Evolutionary conservation across 92 coral and sea anemone species (phyloP).

Genomic region (Ricordea florida): DNA sequence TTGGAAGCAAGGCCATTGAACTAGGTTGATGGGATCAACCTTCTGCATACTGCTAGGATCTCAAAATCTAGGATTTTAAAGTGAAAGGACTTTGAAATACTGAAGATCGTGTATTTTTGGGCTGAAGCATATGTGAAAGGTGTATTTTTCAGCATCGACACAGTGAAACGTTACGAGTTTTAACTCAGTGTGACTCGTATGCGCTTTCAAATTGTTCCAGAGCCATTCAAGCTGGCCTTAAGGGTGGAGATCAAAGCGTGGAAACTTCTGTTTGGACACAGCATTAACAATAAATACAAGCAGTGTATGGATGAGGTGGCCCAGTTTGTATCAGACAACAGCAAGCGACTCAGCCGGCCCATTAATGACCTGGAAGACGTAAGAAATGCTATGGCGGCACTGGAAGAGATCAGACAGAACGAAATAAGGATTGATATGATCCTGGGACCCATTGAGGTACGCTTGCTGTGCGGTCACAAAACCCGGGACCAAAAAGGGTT

Average conservation of each 20-base stretch:
- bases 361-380: constrained; percentile 92
- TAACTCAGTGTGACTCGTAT: too few relatives aligned
- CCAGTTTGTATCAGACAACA: constrained; percentile 78
- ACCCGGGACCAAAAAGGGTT: too few relatives aligned
- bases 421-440: constrained; percentile 89
- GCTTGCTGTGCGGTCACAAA: not conserved
- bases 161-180: too few relatives aligned
- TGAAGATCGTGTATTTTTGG: too few relatives aligned
- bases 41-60: too few relatives aligned
- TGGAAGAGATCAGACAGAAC: constrained; percentile 83
- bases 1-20: too few relatives aligned
- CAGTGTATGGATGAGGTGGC: constrained; percentile 82
- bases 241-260: constrained; percentile 83
- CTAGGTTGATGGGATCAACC: too few relatives aligned
- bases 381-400: constrained; percentile 86
- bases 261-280: constrained; percentile 88
- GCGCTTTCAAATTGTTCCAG: constrained; percentile 15
- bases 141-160: too few relatives aligned
- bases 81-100: too few relatives aligned
- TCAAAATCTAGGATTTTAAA: too few relatives aligned
- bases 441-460: constrained; percentile 85
- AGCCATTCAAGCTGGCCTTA: constrained; percentile 79
- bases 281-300: constrained; percentile 82
- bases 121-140: too few relatives aligned
- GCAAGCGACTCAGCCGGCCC: constrained; percentile 81